Evolutionary conservation across 1,140 invertebrate species (phyloP).

Genomic region (Drosophila willistoni): DNA sequence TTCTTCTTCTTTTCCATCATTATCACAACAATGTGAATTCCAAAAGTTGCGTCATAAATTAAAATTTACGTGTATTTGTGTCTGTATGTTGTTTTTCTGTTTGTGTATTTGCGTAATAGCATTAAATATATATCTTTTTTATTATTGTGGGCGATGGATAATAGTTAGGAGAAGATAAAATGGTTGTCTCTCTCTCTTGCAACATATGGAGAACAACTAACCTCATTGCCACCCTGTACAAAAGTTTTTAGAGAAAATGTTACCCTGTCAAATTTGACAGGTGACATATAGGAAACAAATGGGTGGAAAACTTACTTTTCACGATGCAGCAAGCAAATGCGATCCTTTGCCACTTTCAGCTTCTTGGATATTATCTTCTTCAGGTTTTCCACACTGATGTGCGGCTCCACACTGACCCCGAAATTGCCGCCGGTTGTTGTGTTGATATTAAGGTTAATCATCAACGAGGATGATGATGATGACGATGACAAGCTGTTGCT

Average conservation of each 20-base stretch:
- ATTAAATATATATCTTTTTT: neutral
- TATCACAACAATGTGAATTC: slow-evolving; percentile 18
- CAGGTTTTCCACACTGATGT: slow-evolving; percentile 92
- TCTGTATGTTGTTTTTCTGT: neutral
- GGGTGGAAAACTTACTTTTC: slow-evolving; percentile 89
- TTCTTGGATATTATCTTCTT: slow-evolving; percentile 96
- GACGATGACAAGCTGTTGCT: slow-evolving; percentile 11
- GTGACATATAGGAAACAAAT: neutral
- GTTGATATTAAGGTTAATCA: slow-evolving; percentile 91
- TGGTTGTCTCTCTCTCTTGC: neutral
- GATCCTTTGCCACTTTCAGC: slow-evolving; percentile 95
- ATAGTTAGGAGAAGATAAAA: neutral
- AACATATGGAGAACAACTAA: no score
- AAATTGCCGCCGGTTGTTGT: slow-evolving; percentile 96
- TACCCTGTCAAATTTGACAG: neutral
- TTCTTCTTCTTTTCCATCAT: neutral
- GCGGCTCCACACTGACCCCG: slow-evolving; percentile 90
- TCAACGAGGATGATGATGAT: slow-evolving; percentile 22
- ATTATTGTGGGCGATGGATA: neutral
- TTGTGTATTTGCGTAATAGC: slow-evolving; percentile 1
- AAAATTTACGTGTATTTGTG: neutral
- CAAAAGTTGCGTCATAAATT: slow-evolving; percentile 21
- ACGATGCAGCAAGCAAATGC: slow-evolving; percentile 94
- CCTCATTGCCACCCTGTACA: no score
- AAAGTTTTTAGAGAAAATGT: no score